phyloP scores from a whole-genome alignment of 2,113 vertebrate genomes.

The Monopterus albus region DNA sequence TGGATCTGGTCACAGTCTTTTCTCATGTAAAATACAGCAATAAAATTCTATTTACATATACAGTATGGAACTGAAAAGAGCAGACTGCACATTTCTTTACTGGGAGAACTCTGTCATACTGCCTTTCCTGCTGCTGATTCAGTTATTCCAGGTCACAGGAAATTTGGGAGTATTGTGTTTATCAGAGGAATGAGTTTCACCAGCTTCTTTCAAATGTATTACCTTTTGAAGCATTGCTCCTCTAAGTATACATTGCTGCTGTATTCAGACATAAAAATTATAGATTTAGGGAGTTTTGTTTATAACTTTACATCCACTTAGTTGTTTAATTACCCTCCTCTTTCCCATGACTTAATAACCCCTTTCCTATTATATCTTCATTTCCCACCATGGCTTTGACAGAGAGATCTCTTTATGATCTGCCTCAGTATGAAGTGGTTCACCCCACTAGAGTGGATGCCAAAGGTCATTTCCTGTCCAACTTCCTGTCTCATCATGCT shows the following conservation, averaged over 20 bases:
- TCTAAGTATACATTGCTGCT: conserved; percentile 3
- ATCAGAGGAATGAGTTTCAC: neutral
- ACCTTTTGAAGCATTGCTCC: too few relatives aligned
- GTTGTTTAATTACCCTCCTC: conserved; percentile 19
- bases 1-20: too few relatives aligned
- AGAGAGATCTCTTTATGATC: conserved; percentile 61
- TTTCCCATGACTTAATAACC: conserved; percentile 38
- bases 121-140: neutral
- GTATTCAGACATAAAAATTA: conserved; percentile 9
- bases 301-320: conserved; percentile 20
- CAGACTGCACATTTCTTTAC: too few relatives aligned
- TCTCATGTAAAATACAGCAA: too few relatives aligned
- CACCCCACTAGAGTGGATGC: conserved; percentile 89
- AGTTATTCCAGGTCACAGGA: neutral
- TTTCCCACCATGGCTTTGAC: conserved; percentile 44
- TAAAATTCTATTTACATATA: too few relatives aligned
- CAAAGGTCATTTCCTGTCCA: conserved; percentile 90
- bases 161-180: neutral
- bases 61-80: too few relatives aligned
- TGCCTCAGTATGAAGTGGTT: conserved; percentile 85
- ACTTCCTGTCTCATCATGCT: conserved; percentile 85
- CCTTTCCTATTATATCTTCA: conserved; percentile 24
- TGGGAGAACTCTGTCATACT: neutral
- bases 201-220: too few relatives aligned
- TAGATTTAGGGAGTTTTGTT: conserved; percentile 45